Evolutionary conservation across 2,888 invertebrate genomes (phyloP), one percentile per base, ranked within the genome.

Genomic region (Spisula subtruncata): DNA sequence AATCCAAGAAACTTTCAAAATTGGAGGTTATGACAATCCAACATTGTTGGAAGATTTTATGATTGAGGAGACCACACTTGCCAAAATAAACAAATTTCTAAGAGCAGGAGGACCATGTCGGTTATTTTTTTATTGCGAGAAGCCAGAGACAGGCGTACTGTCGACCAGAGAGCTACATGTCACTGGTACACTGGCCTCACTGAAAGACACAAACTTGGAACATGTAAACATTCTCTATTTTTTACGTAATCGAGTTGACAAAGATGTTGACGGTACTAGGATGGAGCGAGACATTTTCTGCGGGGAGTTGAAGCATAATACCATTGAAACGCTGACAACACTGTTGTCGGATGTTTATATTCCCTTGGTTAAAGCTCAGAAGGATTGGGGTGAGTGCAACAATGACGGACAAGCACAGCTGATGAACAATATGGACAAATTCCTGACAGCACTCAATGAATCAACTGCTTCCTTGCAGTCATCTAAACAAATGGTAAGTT

Each of bases 1-100:
- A 94, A 96, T 97, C 91, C 96, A 96, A 92, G 96, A 97, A 91
- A 96, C 96, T 86, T 96, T 97, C 91, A 95, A 95, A 91, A 95
- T 97, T 83, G 96, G 96, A 25, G 96, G 96, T 66, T 95, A 94
- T 93, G 96, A 96, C 91, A 96, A 96, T 89, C 96, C 96, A 6
- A 95, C 96, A 51, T 86, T 96, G 81, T 89, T 96, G 81, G 97
- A 96, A 91, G 96, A 96, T 92, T 96, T 96, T 91, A 95, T 97
- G 94, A 95, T 96, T 87, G 95, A 96, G 90, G 95, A 96, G 48
- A 93, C 94, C 35, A 96, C 96, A 41, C 90, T 96, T 81, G 94
- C 94, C 35, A 95, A 95, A 93, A 95, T 96, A 18, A 96, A 96
- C 92, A 93, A 94, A 84, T 97, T 97, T 90, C 93, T 97, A 6